Percentiles rank a stretch among this genome's conserved stretches.
phyloP scores from a whole-genome alignment of 2,113 vertebrate genomes.

The Circaetus cinerascens region DNA sequence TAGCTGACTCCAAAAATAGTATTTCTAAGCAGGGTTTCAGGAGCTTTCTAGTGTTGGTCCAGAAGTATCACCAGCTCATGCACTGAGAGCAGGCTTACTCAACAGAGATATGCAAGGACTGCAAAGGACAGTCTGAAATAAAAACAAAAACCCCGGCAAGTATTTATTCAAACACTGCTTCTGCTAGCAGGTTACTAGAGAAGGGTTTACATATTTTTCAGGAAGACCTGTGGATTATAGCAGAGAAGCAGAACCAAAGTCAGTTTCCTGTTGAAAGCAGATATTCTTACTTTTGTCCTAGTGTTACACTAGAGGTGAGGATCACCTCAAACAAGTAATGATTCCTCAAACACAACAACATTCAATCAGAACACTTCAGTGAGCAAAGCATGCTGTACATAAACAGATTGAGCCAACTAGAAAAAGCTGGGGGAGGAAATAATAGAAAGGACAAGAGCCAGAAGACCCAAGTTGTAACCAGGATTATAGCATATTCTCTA shows the following conservation, averaged over 20 bases:
- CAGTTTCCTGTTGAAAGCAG: neutral
- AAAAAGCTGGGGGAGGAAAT: neutral
- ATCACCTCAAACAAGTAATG: neutral
- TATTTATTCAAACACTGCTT: neutral
- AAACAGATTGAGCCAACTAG: neutral
- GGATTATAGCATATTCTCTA: neutral
- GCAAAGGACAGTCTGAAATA: neutral
- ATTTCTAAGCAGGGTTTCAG: neutral
- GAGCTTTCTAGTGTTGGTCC: neutral
- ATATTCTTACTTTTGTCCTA: neutral
- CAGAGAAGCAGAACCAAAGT: neutral
- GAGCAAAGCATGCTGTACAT: neutral
- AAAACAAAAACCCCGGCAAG: neutral
- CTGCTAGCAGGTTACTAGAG: neutral
- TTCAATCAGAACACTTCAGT: neutral
- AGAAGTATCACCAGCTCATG: neutral
- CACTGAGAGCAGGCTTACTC: neutral
- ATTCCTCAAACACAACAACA: neutral
- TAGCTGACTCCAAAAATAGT: neutral
- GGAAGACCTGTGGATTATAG: neutral
- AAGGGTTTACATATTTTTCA: neutral
- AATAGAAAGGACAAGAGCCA: neutral
- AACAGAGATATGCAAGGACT: neutral
- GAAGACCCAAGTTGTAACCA: neutral
- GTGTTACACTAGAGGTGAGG: neutral